Conservation (phyloP, 2,113 vertebrate genomes). For the Embiotoca jacksoni region DNA sequence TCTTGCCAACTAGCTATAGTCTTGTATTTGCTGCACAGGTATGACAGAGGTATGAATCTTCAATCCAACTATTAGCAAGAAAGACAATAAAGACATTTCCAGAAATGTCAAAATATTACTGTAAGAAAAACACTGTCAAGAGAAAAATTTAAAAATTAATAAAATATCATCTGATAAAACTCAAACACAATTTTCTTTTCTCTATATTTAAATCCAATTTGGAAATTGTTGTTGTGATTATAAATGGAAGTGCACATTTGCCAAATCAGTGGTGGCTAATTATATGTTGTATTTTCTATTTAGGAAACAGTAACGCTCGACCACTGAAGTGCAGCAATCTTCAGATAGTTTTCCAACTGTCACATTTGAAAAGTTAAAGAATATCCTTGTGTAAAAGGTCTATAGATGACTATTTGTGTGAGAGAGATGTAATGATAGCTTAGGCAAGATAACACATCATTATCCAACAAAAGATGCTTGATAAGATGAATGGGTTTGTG, state of each 20-base stretch:
- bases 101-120: no score
- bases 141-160: neutral
- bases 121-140: neutral
- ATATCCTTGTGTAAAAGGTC: slow-evolving; percentile 10
- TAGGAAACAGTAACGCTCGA: slow-evolving; percentile 2
- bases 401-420: slow-evolving; percentile 34
- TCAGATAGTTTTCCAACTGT: slow-evolving; percentile 21
- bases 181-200: neutral
- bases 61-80: no score
- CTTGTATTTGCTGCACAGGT: no score
- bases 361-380: slow-evolving; percentile 39
- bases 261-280: slow-evolving; percentile 28
- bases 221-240: neutral
- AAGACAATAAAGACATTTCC: no score
- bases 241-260: neutral
- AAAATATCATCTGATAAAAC: neutral
- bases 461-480: slow-evolving; percentile 68
- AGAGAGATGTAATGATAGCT: slow-evolving; percentile 51
- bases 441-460: slow-evolving; percentile 54
- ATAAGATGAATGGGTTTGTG: slow-evolving; percentile 53
- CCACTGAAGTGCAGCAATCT: neutral
- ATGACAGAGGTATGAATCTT: no score
- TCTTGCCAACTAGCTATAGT: no score
- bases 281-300: slow-evolving; percentile 26
- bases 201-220: neutral